phyloP scores from a whole-genome alignment of 2,797 vertebrate species.

The Trematomus bernacchii region DNA sequence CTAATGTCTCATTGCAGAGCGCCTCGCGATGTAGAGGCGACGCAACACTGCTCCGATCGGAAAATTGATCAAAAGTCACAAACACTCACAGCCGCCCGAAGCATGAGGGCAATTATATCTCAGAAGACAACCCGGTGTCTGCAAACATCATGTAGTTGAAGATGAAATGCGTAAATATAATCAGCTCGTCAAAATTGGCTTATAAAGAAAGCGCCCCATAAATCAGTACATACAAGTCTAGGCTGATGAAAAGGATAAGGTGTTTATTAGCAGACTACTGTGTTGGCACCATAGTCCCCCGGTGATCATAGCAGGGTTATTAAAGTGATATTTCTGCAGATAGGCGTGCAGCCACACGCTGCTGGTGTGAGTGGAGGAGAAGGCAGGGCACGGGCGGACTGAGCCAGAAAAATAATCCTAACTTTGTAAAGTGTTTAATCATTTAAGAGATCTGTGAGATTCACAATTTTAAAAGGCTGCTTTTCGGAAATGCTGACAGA shows the following conservation, averaged over 20 bases:
- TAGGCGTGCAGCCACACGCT: slow-evolving; percentile 3
- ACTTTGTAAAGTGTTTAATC: slow-evolving; percentile 12
- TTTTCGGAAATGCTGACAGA: background rate
- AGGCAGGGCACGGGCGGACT: background rate
- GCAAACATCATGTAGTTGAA: background rate
- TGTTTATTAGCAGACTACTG: slow-evolving; percentile 5
- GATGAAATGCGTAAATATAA: background rate
- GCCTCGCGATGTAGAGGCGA: slow-evolving; percentile 22
- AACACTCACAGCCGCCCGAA: slow-evolving; percentile 15
- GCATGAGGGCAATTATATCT: slow-evolving; percentile 24
- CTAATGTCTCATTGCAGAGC: slow-evolving; percentile 35
- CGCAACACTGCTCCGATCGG: slow-evolving; percentile 39
- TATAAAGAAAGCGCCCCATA: background rate
- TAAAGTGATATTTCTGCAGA: slow-evolving; percentile 60
- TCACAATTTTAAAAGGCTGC: background rate
- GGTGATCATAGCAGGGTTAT: slow-evolving; percentile 44
- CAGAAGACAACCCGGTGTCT: background rate
- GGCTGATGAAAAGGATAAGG: slow-evolving; percentile 10
- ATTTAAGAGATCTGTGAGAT: background rate
- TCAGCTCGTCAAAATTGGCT: slow-evolving; percentile 5
- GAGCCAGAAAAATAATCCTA: background rate
- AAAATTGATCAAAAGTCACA: slow-evolving; percentile 62
- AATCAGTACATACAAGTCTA: background rate
- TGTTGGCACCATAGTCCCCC: slow-evolving; percentile 4
- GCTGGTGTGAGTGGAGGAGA: slow-evolving; percentile 25